Conservation (phyloP, 1,140 invertebrate genomes). For the Mizuhopecten yessoensis region DNA sequence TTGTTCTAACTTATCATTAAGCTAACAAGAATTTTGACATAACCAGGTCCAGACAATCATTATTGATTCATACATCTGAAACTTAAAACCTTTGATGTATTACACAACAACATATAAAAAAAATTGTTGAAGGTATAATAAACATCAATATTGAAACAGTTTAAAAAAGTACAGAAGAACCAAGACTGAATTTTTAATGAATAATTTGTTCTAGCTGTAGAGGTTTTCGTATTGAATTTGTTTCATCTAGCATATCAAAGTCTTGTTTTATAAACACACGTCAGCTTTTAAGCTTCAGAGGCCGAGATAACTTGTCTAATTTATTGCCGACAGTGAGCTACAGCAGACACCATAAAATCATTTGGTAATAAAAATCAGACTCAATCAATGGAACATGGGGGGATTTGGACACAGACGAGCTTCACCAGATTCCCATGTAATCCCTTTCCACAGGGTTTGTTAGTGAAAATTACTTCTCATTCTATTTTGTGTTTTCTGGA, state of each 20-base stretch:
- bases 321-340: not conserved
- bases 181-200: not conserved
- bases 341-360: not conserved
- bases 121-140: not conserved
- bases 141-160: not conserved
- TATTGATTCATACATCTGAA: not conserved
- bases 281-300: not conserved
- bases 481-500: too few species aligned
- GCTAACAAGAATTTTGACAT: too few species aligned
- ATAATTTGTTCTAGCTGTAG: not conserved
- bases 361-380: not conserved
- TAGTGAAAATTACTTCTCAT: too few species aligned
- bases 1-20: too few species aligned
- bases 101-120: not conserved
- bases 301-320: not conserved
- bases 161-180: conserved; percentile 11
- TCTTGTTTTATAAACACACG: not conserved
- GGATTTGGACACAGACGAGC: not conserved
- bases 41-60: too few species aligned
- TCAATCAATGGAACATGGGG: not conserved
- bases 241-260: conserved; percentile 28
- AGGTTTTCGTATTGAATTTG: not conserved
- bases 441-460: not conserved
- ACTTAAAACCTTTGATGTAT: conserved; percentile 11
- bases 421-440: not conserved